Evolutionary conservation across 2,888 invertebrate species (phyloP).

Genomic region (Corythucha ciliata): DNA sequence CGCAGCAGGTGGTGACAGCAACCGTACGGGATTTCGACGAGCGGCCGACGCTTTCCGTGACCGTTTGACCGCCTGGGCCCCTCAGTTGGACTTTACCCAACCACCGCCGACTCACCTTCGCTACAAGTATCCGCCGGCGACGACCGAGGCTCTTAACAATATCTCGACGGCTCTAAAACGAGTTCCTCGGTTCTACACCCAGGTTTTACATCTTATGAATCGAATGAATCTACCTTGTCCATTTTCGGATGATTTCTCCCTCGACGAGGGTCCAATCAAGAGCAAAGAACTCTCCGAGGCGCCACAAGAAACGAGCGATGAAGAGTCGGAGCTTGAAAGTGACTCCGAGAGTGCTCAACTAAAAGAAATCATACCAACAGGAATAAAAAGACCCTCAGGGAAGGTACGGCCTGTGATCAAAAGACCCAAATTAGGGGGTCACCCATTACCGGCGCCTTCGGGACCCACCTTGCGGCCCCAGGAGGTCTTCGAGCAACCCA

Average conservation of each 20-base stretch:
- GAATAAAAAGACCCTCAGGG: too few species aligned
- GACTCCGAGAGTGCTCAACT: too few species aligned
- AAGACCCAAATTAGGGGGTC: too few species aligned
- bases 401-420: too few species aligned
- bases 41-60: constrained; percentile 44
- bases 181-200: constrained; percentile 71
- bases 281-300: constrained; percentile 21
- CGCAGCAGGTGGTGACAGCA: constrained; percentile 24
- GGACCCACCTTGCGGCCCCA: too few species aligned
- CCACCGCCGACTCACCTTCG: constrained; percentile 65
- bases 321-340: constrained; percentile 59
- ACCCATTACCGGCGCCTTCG: too few species aligned
- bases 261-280: constrained; percentile 33
- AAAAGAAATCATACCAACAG: too few species aligned
- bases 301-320: constrained; percentile 34
- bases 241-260: constrained; percentile 49
- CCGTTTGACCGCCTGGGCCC: constrained; percentile 52
- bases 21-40: constrained; percentile 30
- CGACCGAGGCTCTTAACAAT: constrained; percentile 60
- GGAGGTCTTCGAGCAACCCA: too few species aligned
- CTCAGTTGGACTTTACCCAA: constrained; percentile 56
- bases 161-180: constrained; percentile 65
- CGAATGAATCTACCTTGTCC: constrained; percentile 84
- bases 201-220: constrained; percentile 84
- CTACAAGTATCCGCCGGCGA: constrained; percentile 74